Base-by-base conservation (phyloP, 1,140 invertebrate species). In the Neodiprion fabricii region DNA sequence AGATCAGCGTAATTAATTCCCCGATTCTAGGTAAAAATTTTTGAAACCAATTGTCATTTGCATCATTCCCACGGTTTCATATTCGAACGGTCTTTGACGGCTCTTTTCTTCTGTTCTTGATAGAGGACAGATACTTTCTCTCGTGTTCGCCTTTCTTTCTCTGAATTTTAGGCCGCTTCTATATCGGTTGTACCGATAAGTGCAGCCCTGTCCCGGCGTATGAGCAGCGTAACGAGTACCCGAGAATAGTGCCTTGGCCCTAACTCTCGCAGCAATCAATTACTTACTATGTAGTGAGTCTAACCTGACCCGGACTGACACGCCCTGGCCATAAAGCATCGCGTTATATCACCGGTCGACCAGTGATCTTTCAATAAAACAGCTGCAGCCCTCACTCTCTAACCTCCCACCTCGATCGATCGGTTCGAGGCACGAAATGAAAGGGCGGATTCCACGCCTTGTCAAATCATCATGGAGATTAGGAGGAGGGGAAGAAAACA, bases 341-440 rank as follows among this genome's bases (percentile, higher is more conserved):
- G 40, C 67, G 67, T 21, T 61, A 47, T 69, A 69, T 69, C 67
- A 69, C 11, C 21, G 12, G 67, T 21, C 14, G 67, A 23, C 67
- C 21, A 69, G 67, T 69, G 67, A 69, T 69, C 14, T 69, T 69
- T 69, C 67, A 69, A 69, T 69, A 69, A 69, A 47, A 21, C 40
- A 47, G 40, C 14, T 69, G 14, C 53, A 8, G 21, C 23, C 14
- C 67, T 21, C 21, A 69, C 2, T 11, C 21, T 23, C 67, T 69
- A 0, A 69, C 67, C 67, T 47, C 61, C 67, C 67, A 21, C 53
- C 53, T 61, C 23, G 40, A 69, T 23, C 14, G 67, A 69, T 69
- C 67, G n/a, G 40, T 69, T 5, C 21, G 12, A 14, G n/a, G 9
- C 53, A 61, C 11, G 53, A 61, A 17, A 61, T 7, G 53, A 61